Conservation (phyloP, 1,140 invertebrate species). For the Drosophila bocki region DNA sequence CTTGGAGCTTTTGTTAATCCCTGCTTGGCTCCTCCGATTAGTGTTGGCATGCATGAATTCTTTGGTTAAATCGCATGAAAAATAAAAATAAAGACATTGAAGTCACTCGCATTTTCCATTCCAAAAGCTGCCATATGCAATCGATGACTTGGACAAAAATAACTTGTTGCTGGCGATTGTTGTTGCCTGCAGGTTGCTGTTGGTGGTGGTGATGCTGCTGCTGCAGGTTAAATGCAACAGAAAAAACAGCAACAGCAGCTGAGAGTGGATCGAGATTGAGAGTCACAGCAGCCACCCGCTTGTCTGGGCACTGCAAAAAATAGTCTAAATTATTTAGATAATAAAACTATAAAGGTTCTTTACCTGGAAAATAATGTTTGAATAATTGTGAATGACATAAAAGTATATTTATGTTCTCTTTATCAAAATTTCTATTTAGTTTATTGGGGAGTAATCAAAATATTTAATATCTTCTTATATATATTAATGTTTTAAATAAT, state of each 20-base stretch:
- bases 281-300: slow-evolving; percentile 49
- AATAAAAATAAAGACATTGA: slow-evolving; percentile 4
- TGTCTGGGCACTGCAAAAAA: slow-evolving; percentile 17
- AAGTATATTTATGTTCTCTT: too few relatives aligned
- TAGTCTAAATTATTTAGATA: too few relatives aligned
- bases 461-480: background rate
- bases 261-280: slow-evolving; percentile 45
- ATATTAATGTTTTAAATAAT: background rate
- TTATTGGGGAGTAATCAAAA: background rate
- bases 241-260: slow-evolving; percentile 29
- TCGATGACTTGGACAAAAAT: slow-evolving; percentile 62
- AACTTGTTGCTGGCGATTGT: slow-evolving; percentile 44
- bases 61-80: slow-evolving; percentile 20
- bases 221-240: slow-evolving; percentile 31
- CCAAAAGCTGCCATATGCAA: slow-evolving; percentile 46
- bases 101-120: slow-evolving; percentile 40
- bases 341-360: background rate
- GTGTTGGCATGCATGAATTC: slow-evolving; percentile 23
- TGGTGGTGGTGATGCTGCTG: background rate
- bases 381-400: too few relatives aligned
- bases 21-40: slow-evolving; percentile 1
- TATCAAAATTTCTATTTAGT: background rate
- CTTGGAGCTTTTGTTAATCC: slow-evolving; percentile 1
- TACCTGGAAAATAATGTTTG: too few relatives aligned
- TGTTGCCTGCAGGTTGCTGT: slow-evolving; percentile 15